Evolutionary conservation across 2,888 invertebrate genomes (phyloP).

Genomic region (Acrobeloides nanus): DNA sequence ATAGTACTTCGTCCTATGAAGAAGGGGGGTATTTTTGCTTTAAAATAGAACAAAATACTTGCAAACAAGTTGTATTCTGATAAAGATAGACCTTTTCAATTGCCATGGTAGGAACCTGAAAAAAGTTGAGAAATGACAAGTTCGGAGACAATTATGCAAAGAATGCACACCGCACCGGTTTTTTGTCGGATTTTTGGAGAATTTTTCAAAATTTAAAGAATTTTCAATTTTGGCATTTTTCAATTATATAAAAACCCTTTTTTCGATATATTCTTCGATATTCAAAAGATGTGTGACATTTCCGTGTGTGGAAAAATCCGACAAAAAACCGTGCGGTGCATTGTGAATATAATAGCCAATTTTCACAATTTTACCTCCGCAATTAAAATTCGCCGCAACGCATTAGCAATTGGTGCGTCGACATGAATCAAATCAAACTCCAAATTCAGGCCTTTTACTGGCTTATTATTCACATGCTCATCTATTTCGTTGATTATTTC

Average conservation of each 20-base stretch:
- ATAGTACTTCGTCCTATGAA: slow-evolving; percentile 58
- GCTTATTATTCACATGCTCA: no score
- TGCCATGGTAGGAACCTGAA: slow-evolving; percentile 58
- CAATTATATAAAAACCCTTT: no score
- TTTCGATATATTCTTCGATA: no score
- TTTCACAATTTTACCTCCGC: slow-evolving; percentile 58
- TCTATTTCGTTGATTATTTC: slow-evolving; percentile 35
- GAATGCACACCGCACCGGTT: no score
- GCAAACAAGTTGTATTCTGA: slow-evolving; percentile 60
- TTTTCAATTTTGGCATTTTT: no score
- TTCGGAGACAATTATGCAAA: background rate
- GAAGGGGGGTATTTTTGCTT: background rate
- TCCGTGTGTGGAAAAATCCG: no score
- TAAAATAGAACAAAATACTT: slow-evolving; percentile 25
- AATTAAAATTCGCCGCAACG: slow-evolving; percentile 58
- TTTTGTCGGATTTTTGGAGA: no score
- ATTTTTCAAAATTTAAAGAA: no score
- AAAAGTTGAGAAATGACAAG: slow-evolving; percentile 30
- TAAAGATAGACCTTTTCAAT: slow-evolving; percentile 59
- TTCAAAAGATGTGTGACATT: no score
- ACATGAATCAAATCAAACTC: slow-evolving; percentile 59
- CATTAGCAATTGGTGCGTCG: slow-evolving; percentile 59
- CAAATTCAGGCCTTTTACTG: no score
- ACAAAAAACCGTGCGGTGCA: no score
- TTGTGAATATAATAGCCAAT: no score